These are phyloP conservation scores for Decapterus maruadsi DNA, from an alignment of 2,797 vertebrate genomes.

Conservation along the genomic window DNA sequence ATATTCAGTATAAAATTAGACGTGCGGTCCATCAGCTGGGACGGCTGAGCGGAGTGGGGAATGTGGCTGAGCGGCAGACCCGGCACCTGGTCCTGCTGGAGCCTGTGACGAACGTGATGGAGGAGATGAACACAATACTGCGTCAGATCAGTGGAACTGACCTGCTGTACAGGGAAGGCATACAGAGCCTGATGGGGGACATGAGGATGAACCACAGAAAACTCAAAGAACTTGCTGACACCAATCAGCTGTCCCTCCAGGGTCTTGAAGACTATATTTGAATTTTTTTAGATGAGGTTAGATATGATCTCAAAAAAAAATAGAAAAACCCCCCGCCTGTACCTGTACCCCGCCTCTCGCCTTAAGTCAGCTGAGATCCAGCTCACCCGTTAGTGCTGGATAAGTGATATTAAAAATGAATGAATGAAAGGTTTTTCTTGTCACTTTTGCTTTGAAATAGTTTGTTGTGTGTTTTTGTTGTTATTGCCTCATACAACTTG, in stretches of 20 bases:
- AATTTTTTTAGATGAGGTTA: too few species aligned
- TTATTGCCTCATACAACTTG: too few species aligned
- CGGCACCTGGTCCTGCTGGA: not conserved
- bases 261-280: too few species aligned
- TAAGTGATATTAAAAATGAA: too few species aligned
- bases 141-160: not conserved
- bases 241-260: not conserved
- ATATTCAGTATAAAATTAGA: slow-evolving; percentile 1
- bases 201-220: not conserved
- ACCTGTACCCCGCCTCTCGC: too few species aligned
- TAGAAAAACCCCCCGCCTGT: too few species aligned
- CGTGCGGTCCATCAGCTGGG: not conserved
- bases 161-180: not conserved
- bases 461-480: too few species aligned
- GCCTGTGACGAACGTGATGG: not conserved
- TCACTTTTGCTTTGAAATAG: too few species aligned
- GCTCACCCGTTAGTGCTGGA: too few species aligned
- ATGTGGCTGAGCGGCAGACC: slow-evolving; percentile 4
- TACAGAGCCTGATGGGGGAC: not conserved
- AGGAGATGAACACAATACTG: not conserved
- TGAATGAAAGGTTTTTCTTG: too few species aligned
- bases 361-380: too few species aligned
- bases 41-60: not conserved
- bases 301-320: too few species aligned
- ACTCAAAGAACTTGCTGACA: not conserved